Base-by-base conservation (phyloP, 2,797 vertebrate species). In the Chanos chanos region DNA sequence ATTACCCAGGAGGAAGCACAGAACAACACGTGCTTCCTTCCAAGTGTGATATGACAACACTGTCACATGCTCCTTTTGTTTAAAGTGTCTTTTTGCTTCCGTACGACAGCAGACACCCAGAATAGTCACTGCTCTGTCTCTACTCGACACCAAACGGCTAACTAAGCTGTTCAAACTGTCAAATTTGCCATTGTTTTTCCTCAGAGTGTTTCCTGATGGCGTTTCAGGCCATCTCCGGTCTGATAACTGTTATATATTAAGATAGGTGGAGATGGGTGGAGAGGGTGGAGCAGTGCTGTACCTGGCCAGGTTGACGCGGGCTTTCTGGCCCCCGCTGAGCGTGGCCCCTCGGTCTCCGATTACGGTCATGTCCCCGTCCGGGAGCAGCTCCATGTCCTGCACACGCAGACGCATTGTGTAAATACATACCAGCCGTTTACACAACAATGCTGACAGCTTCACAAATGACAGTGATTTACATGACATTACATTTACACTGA, bases 321-420 rank as follows among this genome's bases (percentile, higher is more conserved):
- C 93, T 70, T 94, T 99, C 84, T 99, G 96, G 58, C 96, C 96
- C 60, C 96, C 96, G 0, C 96, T 99, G 52, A 99, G 85, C 0
- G 94, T 99, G 65, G 92, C 75, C 44, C 96, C 96, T 71, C 93
- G 85, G 80, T 98, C 96, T 67, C 95, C 96, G 18, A 96, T 93
- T 45, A 92, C 51, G 0, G 92, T 91, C 64, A 96, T 66, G 77
- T 99, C 96, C 7, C 95, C 94, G 10, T 93, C 79, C n/a, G 89
- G 88, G 73, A 98, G 68, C 34, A 95, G 66, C 59, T 94, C 89
- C 73, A 99, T 77, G 75, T 99, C 96, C 96, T 99, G 68, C 1
- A 19, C 52, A 64, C 60, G 0, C 0, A 0, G 43, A 7, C 44
- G 53, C 0, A 70, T n/a, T n/a, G n/a, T n/a, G n/a, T n/a, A n/a